These are phyloP conservation scores for Rosalia funebris DNA, from an alignment of 2,888 invertebrate genomes.

Conservation along the genomic window DNA sequence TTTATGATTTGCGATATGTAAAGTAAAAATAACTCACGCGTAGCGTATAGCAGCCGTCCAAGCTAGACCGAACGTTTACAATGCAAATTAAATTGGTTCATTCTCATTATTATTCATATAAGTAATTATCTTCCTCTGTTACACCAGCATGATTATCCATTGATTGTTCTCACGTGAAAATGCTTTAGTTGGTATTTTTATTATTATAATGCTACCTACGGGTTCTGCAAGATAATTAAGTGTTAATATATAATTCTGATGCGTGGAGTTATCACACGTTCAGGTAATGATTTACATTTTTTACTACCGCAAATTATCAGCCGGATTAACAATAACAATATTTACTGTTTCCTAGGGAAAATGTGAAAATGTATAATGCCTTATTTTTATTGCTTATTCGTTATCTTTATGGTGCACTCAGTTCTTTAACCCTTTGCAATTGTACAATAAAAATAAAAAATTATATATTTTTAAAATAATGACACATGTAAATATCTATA, in stretches of 20 bases:
- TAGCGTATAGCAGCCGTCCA: slow-evolving; percentile 3
- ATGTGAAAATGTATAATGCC: too few relatives aligned
- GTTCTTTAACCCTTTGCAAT: too few relatives aligned
- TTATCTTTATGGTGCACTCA: too few relatives aligned
- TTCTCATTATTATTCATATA: slow-evolving; percentile 12
- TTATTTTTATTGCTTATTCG: too few relatives aligned
- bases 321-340: not conserved
- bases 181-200: slow-evolving; percentile 2
- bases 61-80: slow-evolving; percentile 8
- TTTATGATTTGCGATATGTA: slow-evolving; percentile 18
- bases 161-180: slow-evolving; percentile 13
- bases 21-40: slow-evolving; percentile 14
- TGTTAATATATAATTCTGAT: slow-evolving; percentile 9
- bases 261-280: slow-evolving; percentile 13
- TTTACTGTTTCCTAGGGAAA: too few relatives aligned
- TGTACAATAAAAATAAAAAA: too few relatives aligned
- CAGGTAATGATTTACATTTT: not conserved
- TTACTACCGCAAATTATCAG: not conserved
- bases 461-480: too few relatives aligned
- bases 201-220: too few relatives aligned
- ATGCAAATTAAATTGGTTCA: slow-evolving; percentile 21
- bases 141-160: slow-evolving; percentile 3
- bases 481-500: too few relatives aligned
- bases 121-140: slow-evolving; percentile 14
- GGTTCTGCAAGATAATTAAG: slow-evolving; percentile 3